Base-by-base conservation (phyloP, 2,888 invertebrate genomes). In the Lepidochrysops patricia region DNA sequence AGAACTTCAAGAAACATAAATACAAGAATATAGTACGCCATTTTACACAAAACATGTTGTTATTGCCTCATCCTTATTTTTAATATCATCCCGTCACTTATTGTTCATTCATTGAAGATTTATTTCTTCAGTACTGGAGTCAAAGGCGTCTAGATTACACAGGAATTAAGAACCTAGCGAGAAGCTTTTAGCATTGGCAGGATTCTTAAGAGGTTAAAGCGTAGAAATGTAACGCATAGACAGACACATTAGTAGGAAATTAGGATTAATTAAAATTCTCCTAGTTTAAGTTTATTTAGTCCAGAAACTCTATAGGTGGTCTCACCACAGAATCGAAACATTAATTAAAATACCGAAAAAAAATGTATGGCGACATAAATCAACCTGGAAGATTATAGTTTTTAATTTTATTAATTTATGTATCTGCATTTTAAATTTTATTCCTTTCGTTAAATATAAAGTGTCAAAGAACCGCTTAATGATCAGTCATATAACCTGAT, bases 71-170 rank as follows among this genome's bases (percentile, higher is more conserved):
- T 12, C 19, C 23, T 43, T 43, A 19, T 19, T 0, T 43, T 12
- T 9, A 1, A 43, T 19, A 15, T 43, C 9, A 19, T 43, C 23
- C 19, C 19, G 2, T 34, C 19, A 43, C 19, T 43, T 23, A 23
- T 43, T 23, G 43, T 43, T 43, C 19, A 19, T 43, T 43, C 43
- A 43, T 43, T 43, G 19, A 19, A 43, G 43, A 43, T 43, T 43
- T 43, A 43, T 19, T 43, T 9, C 19, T 23, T 43, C 7, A 19
- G 19, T 43, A 43, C 43, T 43, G 19, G 9, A 23, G 43, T 43
- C 43, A 43, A 43, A 43, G 43, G 43, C 43, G 43, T 43, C 43
- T 43, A 43, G 43, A 23, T 43, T 43, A 43, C 43, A 43, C 9
- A 43, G 43, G 43, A 23, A 43, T 43, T 43, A 23, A 15, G 37